Percentiles rank a stretch among this genome's conserved stretches.
phyloP scores from a whole-genome alignment of 2,888 invertebrate genomes.

The Papilio protenor region DNA sequence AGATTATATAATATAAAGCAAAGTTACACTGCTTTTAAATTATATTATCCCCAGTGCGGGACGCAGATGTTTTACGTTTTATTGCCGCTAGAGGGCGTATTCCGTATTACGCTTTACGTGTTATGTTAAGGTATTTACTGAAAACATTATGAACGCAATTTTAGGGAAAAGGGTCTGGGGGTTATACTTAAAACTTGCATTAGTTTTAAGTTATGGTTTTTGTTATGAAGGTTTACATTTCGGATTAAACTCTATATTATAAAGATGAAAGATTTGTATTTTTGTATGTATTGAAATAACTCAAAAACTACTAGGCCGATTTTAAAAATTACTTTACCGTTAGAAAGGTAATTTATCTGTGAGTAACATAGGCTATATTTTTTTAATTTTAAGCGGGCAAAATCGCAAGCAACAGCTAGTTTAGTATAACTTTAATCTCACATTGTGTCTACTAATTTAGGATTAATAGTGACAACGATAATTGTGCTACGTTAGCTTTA shows the following conservation, averaged over 20 bases:
- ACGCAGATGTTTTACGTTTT: constrained; percentile 15
- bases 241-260: too few species aligned
- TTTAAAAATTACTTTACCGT: too few species aligned
- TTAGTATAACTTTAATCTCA: neutral
- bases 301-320: too few species aligned
- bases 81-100: neutral
- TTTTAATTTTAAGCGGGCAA: too few species aligned
- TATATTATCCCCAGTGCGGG: neutral
- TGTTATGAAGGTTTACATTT: neutral
- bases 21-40: constrained; percentile 3
- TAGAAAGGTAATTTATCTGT: too few species aligned
- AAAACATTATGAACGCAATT: constrained; percentile 15
- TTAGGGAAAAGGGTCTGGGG: constrained; percentile 9
- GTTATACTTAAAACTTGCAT: neutral
- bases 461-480: neutral
- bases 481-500: neutral
- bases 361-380: too few species aligned
- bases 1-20: too few species aligned
- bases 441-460: neutral
- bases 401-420: too few species aligned
- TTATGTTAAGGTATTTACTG: neutral
- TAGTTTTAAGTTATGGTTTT: constrained; percentile 17
- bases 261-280: too few species aligned
- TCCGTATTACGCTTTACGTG: neutral
- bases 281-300: too few species aligned